Percentiles rank a stretch among this genome's conserved stretches.
phyloP scores from a whole-genome alignment of 2,888 invertebrate species.

The Stenurella melanura region DNA sequence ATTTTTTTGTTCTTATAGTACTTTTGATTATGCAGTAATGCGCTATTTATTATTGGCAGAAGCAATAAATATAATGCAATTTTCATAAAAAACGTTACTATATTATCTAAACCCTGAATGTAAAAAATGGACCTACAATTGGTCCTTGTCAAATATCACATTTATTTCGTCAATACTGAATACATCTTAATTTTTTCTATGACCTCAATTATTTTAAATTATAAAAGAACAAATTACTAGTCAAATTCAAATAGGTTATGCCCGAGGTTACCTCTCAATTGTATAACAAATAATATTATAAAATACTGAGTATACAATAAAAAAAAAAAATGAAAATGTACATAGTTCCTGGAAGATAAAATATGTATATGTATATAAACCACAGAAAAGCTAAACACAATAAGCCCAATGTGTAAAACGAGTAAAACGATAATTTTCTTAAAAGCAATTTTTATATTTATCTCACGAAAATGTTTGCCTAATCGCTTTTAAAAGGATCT shows the following conservation, averaged over 20 bases:
- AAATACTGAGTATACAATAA: slow-evolving; percentile 31
- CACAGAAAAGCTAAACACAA: slow-evolving; percentile 29
- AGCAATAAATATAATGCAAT: background rate
- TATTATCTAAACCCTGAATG: slow-evolving; percentile 2
- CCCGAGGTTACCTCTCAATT: background rate
- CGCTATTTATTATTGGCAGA: background rate
- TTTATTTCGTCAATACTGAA: background rate
- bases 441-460: slow-evolving; percentile 29
- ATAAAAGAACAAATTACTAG: background rate
- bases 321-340: slow-evolving; percentile 36
- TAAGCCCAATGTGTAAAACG: slow-evolving; percentile 23
- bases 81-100: background rate
- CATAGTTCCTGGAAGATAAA: slow-evolving; percentile 26
- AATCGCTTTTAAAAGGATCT: too few species aligned
- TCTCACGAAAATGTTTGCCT: too few species aligned
- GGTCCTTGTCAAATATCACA: background rate
- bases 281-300: slow-evolving; percentile 10
- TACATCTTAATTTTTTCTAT: background rate
- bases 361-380: slow-evolving; percentile 24
- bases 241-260: slow-evolving; percentile 27
- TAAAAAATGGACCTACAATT: background rate
- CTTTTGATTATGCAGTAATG: background rate
- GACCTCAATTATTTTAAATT: too few species aligned
- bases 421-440: slow-evolving; percentile 21
- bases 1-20: background rate